Evolutionary conservation across 2,888 invertebrate genomes (phyloP).

Genomic region (Zygaena filipendulae): DNA sequence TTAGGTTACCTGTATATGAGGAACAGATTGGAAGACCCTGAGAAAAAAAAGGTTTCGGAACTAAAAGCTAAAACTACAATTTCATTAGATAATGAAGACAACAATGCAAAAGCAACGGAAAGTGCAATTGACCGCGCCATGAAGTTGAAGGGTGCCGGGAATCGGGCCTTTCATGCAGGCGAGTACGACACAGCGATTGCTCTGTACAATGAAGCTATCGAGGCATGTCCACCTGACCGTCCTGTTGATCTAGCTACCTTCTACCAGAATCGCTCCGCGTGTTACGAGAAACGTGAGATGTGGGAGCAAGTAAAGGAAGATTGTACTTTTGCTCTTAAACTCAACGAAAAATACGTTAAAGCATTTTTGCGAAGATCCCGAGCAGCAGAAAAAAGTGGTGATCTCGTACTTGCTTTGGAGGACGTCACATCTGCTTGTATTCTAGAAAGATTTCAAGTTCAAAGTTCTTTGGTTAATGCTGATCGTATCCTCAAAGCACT

Average conservation of each 20-base stretch:
- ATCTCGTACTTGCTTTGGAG: conserved; percentile 85
- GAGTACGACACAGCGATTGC: conserved; percentile 92
- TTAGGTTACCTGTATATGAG: conserved; percentile 82
- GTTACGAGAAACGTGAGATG: conserved; percentile 91
- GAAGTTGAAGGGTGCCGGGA: conserved; percentile 88
- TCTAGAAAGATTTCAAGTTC: conserved; percentile 88
- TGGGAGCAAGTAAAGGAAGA: conserved; percentile 87
- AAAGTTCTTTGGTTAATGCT: conserved; percentile 81
- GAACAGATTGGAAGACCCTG: conserved; percentile 65
- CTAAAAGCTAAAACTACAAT: conserved; percentile 66
- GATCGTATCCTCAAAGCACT: conserved; percentile 89
- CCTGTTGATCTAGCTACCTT: conserved; percentile 85
- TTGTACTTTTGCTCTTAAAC: conserved; percentile 84
- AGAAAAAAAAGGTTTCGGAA: conserved; percentile 62
- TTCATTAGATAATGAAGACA: conserved; percentile 71
- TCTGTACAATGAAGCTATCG: conserved; percentile 93
- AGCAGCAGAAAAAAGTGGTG: conserved; percentile 82
- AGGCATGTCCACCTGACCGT: conserved; percentile 82
- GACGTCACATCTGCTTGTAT: conserved; percentile 95
- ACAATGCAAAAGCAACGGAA: conserved; percentile 46
- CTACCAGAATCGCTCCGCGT: conserved; percentile 96
- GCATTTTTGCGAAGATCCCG: conserved; percentile 87
- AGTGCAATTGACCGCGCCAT: conserved; percentile 79
- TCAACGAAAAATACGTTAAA: conserved; percentile 89
- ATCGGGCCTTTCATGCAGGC: conserved; percentile 84